Conservation (phyloP, 92 coral and sea anemone genomes). For the Zoanthus gigantus region DNA sequence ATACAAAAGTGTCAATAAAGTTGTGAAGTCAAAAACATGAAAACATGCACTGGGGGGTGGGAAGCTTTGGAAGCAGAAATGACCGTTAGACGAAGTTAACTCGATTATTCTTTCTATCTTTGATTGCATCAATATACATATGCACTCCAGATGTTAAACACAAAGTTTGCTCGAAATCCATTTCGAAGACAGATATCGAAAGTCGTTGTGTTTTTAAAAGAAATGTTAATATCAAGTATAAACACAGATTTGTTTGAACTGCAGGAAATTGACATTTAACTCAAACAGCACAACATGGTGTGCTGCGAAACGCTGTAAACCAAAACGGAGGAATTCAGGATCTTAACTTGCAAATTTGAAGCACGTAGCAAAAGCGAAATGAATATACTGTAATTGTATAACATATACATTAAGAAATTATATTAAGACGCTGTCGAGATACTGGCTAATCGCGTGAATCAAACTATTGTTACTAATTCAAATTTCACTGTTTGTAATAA, state of each 20-base stretch:
- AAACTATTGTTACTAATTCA: background rate
- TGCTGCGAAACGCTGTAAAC: background rate
- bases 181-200: constrained; percentile 2
- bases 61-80: background rate
- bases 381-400: background rate
- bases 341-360: background rate
- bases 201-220: background rate
- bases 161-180: background rate
- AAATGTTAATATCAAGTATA: background rate
- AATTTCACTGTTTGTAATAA: constrained; percentile 10
- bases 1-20: too few relatives aligned
- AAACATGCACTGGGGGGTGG: background rate
- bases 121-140: constrained; percentile 8
- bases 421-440: background rate
- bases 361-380: background rate
- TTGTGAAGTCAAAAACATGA: background rate
- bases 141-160: constrained; percentile 34
- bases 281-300: background rate
- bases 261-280: constrained; percentile 34
- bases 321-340: constrained; percentile 19
- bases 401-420: background rate
- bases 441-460: constrained; percentile 1
- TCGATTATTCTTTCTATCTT: background rate
- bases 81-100: constrained; percentile 15
- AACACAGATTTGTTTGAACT: constrained; percentile 39